Percentiles rank a stretch among this genome's conserved stretches.
phyloP scores from a whole-genome alignment of 2,113 vertebrate species.

The Tor tambroides region DNA sequence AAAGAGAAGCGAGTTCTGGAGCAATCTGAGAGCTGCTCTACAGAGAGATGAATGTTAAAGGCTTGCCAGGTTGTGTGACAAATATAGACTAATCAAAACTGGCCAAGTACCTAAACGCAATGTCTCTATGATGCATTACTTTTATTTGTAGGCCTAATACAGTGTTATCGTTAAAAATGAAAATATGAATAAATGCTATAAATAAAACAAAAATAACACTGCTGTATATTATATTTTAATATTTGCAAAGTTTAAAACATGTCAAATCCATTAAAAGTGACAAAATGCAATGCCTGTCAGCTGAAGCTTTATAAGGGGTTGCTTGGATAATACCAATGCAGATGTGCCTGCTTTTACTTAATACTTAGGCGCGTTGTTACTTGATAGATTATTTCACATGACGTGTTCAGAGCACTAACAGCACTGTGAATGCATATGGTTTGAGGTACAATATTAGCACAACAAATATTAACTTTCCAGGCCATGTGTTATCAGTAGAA shows the following conservation, averaged over 20 bases:
- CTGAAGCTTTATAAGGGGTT: neutral
- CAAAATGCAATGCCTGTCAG: neutral
- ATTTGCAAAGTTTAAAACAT: neutral
- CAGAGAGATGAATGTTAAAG: constrained; percentile 56
- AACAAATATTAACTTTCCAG: neutral
- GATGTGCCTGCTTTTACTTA: neutral
- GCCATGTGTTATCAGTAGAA: neutral
- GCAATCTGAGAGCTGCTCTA: constrained; percentile 78
- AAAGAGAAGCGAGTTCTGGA: constrained; percentile 79
- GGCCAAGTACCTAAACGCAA: neutral
- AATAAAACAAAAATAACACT: neutral
- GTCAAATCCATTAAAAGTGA: neutral
- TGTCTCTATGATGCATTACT: neutral
- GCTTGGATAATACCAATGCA: neutral
- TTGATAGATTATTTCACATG: neutral
- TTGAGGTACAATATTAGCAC: neutral
- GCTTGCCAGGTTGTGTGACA: constrained; percentile 21
- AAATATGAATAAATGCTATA: neutral
- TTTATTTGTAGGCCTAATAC: neutral
- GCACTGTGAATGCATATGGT: neutral
- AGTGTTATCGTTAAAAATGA: too few species aligned
- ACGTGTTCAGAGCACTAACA: neutral
- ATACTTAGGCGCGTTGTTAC: neutral
- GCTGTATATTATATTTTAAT: neutral
- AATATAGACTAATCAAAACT: neutral